Evolutionary conservation across 2,113 vertebrate genomes (phyloP).

Genomic region (Riparia riparia): DNA sequence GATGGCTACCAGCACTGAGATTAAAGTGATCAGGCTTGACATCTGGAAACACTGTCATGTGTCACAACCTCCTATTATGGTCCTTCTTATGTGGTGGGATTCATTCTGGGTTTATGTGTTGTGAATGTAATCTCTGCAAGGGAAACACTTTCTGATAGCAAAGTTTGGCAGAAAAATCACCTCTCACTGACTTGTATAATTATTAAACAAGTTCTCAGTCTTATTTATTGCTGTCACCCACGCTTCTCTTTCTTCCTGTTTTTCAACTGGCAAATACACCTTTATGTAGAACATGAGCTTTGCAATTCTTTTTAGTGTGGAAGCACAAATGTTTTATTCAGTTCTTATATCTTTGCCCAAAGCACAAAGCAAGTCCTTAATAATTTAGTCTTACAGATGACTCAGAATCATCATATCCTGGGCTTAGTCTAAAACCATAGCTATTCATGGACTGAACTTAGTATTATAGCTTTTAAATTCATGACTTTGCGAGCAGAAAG

Average conservation of each 20-base stretch:
- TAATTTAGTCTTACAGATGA: conserved; percentile 75
- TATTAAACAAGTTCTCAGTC: conserved; percentile 21
- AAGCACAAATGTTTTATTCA: conserved; percentile 73
- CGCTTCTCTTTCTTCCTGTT: conserved; percentile 33
- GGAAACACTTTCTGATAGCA: background rate
- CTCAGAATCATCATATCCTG: conserved; percentile 68
- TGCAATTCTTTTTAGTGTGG: conserved; percentile 50
- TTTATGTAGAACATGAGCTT: conserved; percentile 40
- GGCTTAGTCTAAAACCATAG: conserved; percentile 67
- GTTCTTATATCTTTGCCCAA: conserved; percentile 65
- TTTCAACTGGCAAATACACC: conserved; percentile 52
- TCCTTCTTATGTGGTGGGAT: background rate
- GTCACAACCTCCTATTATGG: background rate
- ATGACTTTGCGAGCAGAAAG: conserved; percentile 52
- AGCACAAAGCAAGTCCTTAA: conserved; percentile 67
- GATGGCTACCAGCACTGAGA: background rate
- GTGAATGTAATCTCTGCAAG: background rate
- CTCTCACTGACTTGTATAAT: conserved; percentile 20
- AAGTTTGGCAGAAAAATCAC: background rate
- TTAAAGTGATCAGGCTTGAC: background rate
- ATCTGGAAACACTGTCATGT: background rate
- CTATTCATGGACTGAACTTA: conserved; percentile 67
- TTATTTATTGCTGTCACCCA: conserved; percentile 15
- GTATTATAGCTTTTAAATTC: conserved; percentile 69
- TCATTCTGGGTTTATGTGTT: background rate